Conservation (phyloP, 2,113 vertebrate genomes). For the Oenanthe melanoleuca region DNA sequence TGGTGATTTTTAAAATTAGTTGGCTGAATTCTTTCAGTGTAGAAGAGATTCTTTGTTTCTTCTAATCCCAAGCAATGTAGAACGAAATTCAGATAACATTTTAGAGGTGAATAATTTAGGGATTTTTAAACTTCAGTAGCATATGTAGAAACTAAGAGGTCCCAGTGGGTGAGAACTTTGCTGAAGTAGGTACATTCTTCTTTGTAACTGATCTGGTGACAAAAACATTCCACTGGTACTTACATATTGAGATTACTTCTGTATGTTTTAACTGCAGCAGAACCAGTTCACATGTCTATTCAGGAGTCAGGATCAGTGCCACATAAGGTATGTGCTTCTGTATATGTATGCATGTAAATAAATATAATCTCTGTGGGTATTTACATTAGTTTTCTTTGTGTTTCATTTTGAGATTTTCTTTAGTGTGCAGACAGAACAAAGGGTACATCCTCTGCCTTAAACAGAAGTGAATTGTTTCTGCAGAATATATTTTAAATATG, state of each 20-base stretch:
- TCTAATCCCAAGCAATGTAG: not conserved
- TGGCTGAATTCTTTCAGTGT: not conserved
- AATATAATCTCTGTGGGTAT: not conserved
- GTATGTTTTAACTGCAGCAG: constrained; percentile 39
- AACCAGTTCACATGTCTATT: constrained; percentile 58
- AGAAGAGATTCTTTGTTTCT: not conserved
- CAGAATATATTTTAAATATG: not conserved
- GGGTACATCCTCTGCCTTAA: not conserved
- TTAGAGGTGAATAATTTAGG: not conserved
- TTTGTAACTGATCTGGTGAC: not conserved
- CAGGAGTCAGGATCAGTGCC: constrained; percentile 60
- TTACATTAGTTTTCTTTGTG: not conserved
- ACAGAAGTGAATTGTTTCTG: not conserved
- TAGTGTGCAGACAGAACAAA: not conserved
- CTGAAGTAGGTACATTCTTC: not conserved
- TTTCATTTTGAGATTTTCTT: not conserved
- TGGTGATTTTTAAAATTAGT: not conserved
- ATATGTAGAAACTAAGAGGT: not conserved
- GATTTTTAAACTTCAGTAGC: not conserved
- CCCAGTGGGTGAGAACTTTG: not conserved
- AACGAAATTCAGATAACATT: not conserved
- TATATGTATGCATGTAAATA: not conserved
- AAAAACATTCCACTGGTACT: not conserved
- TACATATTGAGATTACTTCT: not conserved
- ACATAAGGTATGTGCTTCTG: constrained; percentile 56